Evolutionary conservation across 2,797 vertebrate species (phyloP).

Genomic region (Menidia menidia): DNA sequence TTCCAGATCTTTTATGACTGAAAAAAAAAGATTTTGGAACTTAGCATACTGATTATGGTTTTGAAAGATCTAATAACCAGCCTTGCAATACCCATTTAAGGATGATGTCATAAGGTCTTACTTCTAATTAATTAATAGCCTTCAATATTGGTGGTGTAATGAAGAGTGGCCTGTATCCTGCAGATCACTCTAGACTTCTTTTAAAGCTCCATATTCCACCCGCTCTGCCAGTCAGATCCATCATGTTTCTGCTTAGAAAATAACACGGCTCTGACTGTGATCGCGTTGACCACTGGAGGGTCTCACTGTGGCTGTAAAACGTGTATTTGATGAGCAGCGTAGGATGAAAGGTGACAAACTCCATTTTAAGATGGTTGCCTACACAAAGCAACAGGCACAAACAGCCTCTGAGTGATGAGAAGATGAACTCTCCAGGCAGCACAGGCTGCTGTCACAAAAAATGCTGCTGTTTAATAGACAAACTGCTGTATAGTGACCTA

Average conservation of each 20-base stretch:
- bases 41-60: conserved; percentile 5
- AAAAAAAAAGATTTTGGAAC: not conserved
- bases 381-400: conserved; percentile 27
- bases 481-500: conserved; percentile 25
- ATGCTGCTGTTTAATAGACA: conserved; percentile 34
- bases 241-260: conserved; percentile 38
- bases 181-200: conserved; percentile 31
- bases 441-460: conserved; percentile 31
- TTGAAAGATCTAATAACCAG: conserved; percentile 27
- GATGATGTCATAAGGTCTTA: conserved; percentile 42
- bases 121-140: conserved; percentile 63
- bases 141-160: conserved; percentile 59
- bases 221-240: conserved; percentile 15
- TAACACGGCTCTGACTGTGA: conserved; percentile 18
- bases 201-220: conserved; percentile 18
- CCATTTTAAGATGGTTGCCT: conserved; percentile 26
- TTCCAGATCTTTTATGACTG: not conserved
- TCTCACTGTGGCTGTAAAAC: conserved; percentile 38
- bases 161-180: conserved; percentile 45
- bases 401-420: conserved; percentile 47
- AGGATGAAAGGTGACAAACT: conserved; percentile 48
- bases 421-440: conserved; percentile 31
- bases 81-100: conserved; percentile 41
- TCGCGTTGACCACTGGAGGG: conserved; percentile 20
- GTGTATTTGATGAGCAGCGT: conserved; percentile 57